Percentiles rank a stretch among this genome's conserved stretches.
These are phyloP conservation scores for Zaprionus vittiger DNA, from an alignment of 1,140 invertebrate genomes.

Conservation along the genomic window DNA sequence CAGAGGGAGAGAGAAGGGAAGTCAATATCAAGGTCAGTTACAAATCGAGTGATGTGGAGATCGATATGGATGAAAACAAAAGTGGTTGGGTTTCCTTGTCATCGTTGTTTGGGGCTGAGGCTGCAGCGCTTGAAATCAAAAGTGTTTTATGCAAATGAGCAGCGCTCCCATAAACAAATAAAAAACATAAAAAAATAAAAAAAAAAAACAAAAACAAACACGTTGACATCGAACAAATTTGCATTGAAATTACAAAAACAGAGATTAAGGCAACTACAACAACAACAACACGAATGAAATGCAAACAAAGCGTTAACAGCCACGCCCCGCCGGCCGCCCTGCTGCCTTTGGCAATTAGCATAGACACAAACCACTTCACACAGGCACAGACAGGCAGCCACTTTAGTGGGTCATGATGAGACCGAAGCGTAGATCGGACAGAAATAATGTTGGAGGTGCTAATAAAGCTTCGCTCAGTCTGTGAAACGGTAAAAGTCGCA, in stretches of 20 bases:
- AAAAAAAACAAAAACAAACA: slow-evolving; percentile 39
- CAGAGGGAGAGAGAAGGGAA: slow-evolving; percentile 32
- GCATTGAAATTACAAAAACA: slow-evolving; percentile 60
- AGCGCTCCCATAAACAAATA: slow-evolving; percentile 52
- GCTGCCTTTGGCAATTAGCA: slow-evolving; percentile 51
- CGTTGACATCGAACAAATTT: slow-evolving; percentile 67
- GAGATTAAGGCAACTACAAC: slow-evolving; percentile 26
- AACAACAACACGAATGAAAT: slow-evolving; percentile 16
- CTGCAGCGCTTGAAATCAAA: slow-evolving; percentile 48
- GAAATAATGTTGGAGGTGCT: slow-evolving; percentile 58
- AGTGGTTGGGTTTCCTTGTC: slow-evolving; percentile 37
- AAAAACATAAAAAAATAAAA: slow-evolving; percentile 24
- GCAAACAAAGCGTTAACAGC: slow-evolving; percentile 21
- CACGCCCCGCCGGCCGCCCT: slow-evolving; percentile 17
- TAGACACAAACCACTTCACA: slow-evolving; percentile 61
- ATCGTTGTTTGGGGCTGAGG: slow-evolving; percentile 10
- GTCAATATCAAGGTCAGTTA: slow-evolving; percentile 82
- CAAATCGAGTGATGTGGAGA: slow-evolving; percentile 56
- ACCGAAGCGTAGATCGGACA: slow-evolving; percentile 25
- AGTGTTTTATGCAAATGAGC: slow-evolving; percentile 74
- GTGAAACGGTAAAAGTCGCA: not conserved
- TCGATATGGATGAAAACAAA: slow-evolving; percentile 45
- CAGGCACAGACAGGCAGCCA: slow-evolving; percentile 21
- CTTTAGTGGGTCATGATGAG: slow-evolving; percentile 74
- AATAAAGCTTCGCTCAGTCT: slow-evolving; percentile 46